Base-by-base conservation (phyloP, 2,888 invertebrate genomes). In the Carpatolechia fugitivella region DNA sequence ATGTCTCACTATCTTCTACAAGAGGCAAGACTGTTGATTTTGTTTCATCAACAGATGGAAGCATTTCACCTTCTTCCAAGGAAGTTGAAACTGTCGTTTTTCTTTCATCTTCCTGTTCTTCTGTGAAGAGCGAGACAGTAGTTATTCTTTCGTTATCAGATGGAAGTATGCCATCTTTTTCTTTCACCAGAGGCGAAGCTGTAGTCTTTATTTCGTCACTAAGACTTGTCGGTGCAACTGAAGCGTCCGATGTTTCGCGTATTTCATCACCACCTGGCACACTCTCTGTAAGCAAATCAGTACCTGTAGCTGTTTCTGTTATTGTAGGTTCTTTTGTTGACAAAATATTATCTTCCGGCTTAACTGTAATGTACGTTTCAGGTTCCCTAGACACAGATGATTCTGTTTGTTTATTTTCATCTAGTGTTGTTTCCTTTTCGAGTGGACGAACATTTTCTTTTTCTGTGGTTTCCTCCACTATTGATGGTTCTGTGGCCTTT, bases 401-500 rank as follows among this genome's bases (percentile, higher is more conserved):
- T 47, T 40, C 33, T n/a, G 54, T 54, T 31, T 20, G 31, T 33
- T 30, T 20, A 1, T 54, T 48, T 35, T 33, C 4, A 4, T 33
- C 33, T 13, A 29, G 16, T 55, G 54, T 35, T 24, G 49, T 41
- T 41, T 50, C 29, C 44, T 49, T 33, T n/a, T 11, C 20, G 3
- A 36, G 20, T 31, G 48, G 33, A 16, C 47, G 33, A 24, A 52
- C 31, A n/a, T n/a, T 55, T 13, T 51, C 13, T 18, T 51, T 35
- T 41, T 41, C 44, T 3, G 30, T 38, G 0, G 24, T 31, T 31
- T 50, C 53, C 1, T 38, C 13, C 1, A 10, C n/a, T 29, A 35
- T 14, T 18, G 61, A 18, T 40, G 59, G 55, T 52, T 60, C 49
- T 18, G 54, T 54, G 10, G 44, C 36, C 11, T 56, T 35, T 35